Percentiles rank a stretch among this genome's conserved stretches.
Conservation (phyloP, 2,888 invertebrate genomes). For the Unio delphinus region DNA sequence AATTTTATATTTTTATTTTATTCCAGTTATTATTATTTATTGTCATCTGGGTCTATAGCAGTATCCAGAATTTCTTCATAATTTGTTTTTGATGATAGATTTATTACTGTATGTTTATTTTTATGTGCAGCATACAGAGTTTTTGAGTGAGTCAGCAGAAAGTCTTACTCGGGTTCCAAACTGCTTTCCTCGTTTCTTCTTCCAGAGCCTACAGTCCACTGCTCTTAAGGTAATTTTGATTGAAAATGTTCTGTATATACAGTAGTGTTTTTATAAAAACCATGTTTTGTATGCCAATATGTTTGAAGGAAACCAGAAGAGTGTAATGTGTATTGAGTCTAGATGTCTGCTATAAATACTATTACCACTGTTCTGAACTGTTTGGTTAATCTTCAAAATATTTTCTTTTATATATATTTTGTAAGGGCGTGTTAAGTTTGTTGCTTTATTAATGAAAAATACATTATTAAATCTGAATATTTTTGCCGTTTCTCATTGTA, state of each 20-base stretch:
- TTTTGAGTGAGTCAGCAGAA: slow-evolving; percentile 69
- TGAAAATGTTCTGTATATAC: neutral
- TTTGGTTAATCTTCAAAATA: no score
- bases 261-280: neutral
- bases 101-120: neutral
- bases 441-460: neutral
- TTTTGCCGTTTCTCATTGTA: neutral
- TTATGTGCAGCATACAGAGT: slow-evolving; percentile 65
- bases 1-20: no score
- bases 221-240: slow-evolving; percentile 77
- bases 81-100: neutral
- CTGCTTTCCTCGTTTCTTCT: slow-evolving; percentile 84
- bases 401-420: neutral
- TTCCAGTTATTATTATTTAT: no score
- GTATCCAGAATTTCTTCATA: neutral
- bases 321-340: no score
- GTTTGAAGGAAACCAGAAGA: no score
- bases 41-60: neutral
- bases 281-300: no score
- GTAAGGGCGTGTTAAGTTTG: neutral
- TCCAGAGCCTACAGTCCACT: slow-evolving; percentile 88
- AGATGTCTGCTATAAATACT: no score
- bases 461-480: neutral
- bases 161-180: slow-evolving; percentile 79
- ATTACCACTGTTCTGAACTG: no score